Conservation (phyloP, 1,140 invertebrate species). For the Phymorhynchus buccinoides region DNA sequence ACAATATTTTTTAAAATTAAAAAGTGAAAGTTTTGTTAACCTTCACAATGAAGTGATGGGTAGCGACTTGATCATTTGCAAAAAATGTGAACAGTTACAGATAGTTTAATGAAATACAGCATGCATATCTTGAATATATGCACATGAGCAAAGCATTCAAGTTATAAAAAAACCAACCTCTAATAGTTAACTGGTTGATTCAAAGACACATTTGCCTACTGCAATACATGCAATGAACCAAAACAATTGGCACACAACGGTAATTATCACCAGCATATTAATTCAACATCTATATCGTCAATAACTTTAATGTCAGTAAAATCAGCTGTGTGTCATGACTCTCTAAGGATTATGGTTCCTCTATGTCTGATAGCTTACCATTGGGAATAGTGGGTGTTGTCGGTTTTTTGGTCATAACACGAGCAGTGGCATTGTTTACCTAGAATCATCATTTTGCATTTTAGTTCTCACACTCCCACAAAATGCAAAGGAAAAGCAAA, state of each 20-base stretch:
- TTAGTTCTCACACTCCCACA: conserved; percentile 2
- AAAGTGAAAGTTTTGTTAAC: too few species aligned
- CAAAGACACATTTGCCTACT: neutral
- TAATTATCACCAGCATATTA: neutral
- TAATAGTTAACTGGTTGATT: neutral
- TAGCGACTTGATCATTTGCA: too few species aligned
- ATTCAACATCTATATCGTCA: neutral
- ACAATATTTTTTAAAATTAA: too few species aligned
- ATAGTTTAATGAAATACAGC: conserved; percentile 43
- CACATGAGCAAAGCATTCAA: conserved; percentile 27
- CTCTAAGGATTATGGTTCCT: neutral
- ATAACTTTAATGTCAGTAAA: neutral
- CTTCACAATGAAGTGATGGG: too few species aligned
- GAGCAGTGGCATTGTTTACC: conserved; percentile 98
- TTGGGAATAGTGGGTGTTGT: conserved; percentile 88
- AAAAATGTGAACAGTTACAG: conserved; percentile 31
- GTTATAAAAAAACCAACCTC: neutral
- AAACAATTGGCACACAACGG: neutral
- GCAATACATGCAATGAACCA: neutral
- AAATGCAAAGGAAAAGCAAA: neutral
- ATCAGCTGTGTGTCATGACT: conserved; percentile 33
- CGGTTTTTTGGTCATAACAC: conserved; percentile 96
- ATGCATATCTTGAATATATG: conserved; percentile 37
- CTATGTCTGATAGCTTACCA: conserved; percentile 80
- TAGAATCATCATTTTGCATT: conserved; percentile 69